Evolutionary conservation across 2,113 vertebrate genomes (phyloP).

Genomic region (Leptobrachium leishanense): DNA sequence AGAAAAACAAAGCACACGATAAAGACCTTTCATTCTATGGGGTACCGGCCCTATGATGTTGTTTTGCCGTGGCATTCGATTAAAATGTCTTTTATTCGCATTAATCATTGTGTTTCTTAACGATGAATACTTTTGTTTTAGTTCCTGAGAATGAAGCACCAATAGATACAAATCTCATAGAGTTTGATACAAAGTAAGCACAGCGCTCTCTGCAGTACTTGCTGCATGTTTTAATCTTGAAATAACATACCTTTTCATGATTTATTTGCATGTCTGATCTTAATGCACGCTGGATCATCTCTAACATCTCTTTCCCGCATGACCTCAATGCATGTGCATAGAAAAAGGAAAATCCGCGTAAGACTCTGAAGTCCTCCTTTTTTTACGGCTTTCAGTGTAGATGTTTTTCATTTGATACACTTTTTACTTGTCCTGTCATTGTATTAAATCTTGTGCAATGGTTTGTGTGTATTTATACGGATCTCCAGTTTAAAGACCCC

Average conservation of each 20-base stretch:
- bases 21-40: no score
- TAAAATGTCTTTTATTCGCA: no score
- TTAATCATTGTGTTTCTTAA: not conserved
- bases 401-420: no score
- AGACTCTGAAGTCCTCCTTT: conserved; percentile 25
- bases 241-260: not conserved
- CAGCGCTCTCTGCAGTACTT: not conserved
- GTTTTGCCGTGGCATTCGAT: no score
- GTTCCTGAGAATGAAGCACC: conserved; percentile 84
- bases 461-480: no score
- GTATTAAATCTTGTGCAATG: no score
- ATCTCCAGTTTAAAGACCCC: no score
- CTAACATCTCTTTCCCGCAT: conserved; percentile 36
- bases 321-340: conserved; percentile 49
- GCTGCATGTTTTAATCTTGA: not conserved
- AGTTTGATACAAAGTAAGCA: conserved; percentile 94
- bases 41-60: no score
- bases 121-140: conserved; percentile 56
- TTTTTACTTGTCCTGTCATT: no score
- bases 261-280: not conserved
- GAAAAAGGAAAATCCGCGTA: conserved; percentile 56
- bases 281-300: conserved; percentile 12
- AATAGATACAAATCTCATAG: conserved; percentile 91
- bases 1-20: no score
- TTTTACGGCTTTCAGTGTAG: no score